A percentile compares a stretch with the other conserved stretches of the same genome.
Conservation (phyloP, 2,797 vertebrate genomes). For the Gallinago stenura region DNA sequence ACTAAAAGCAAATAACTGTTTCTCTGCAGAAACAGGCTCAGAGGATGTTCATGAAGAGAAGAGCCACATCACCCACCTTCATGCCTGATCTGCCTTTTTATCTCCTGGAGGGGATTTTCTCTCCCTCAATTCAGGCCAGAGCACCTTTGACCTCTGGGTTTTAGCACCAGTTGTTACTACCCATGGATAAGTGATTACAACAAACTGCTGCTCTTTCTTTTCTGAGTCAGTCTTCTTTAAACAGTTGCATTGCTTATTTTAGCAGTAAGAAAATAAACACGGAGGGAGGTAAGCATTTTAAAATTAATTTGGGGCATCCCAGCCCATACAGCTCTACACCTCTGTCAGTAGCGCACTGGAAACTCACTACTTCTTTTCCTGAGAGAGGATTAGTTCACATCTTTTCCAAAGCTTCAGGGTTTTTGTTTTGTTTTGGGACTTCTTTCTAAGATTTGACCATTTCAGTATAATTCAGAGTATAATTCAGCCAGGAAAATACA, state of each 20-base stretch:
- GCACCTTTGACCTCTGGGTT: not conserved
- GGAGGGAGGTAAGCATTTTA: not conserved
- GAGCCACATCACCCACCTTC: not conserved
- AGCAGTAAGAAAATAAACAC: not conserved
- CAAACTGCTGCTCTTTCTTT: not conserved
- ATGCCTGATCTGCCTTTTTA: not conserved
- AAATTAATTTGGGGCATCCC: not conserved
- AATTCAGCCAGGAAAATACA: not conserved
- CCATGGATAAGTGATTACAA: not conserved
- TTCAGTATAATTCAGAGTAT: not conserved
- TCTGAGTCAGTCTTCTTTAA: not conserved
- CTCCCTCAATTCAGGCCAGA: not conserved
- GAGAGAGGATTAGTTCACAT: not conserved
- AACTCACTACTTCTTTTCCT: not conserved
- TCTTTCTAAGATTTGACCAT: not conserved
- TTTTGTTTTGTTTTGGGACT: not conserved
- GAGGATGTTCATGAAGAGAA: fast-evolving
- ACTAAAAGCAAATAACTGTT: not conserved
- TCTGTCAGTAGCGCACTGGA: fast-evolving
- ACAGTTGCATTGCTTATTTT: not conserved
- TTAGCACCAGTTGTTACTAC: not conserved
- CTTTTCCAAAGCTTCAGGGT: not conserved
- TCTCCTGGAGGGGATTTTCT: not conserved
- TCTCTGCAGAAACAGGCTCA: not conserved
- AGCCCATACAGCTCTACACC: too few relatives aligned